Base-by-base conservation (phyloP, 2,888 invertebrate genomes). In the Dexiosoma caninum region DNA sequence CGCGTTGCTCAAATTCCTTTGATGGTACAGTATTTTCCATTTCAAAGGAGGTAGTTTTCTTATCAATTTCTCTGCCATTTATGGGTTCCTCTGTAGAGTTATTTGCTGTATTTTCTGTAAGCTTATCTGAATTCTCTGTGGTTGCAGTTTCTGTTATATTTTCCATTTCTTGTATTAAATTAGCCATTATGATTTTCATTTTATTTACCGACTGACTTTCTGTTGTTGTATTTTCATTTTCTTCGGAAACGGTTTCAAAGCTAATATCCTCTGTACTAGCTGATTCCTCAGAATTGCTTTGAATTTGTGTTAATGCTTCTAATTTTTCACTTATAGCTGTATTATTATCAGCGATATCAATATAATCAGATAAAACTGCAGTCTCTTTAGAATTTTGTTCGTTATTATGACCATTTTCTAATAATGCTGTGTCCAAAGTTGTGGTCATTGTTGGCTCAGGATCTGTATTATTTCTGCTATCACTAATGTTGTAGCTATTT, bases 341-440 rank as follows among this genome's bases (percentile, higher is more conserved):
- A n/a, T n/a, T n/a, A n/a, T 19, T 12, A 14, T 42, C 16, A 10
- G 14, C 35, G 0, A 55, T 42, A 35, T 62, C 60, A 42, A 72
- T 12, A n/a, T 32, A 64, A 44, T 72, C 53, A n/a, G 35, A 42
- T 35, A 72, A 72, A 10, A 72, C 35, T 0, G 12, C 35, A 21
- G 35, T 42, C 12, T 27, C 35, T 2, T 21, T 23, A n/a, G 51
- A 49, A n/a, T 62, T 55, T 55, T 32, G 32, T 21, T 55, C 55
- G 1, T 9, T 12, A 6, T 0, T 0, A 44, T 72, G 23, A 0
- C 32, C n/a, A 46, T 3, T 35, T 30, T 44, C 30, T 2, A 2
- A 14, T n/a, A 3, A 6, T 7, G 19, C 9, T 4, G 71, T 30
- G 7, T 30, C 4, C 30, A 32, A 30, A 10, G 66, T 66, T 57